Evolutionary conservation across 2,113 vertebrate species (phyloP).

Genomic region (Zosterops borbonicus): DNA sequence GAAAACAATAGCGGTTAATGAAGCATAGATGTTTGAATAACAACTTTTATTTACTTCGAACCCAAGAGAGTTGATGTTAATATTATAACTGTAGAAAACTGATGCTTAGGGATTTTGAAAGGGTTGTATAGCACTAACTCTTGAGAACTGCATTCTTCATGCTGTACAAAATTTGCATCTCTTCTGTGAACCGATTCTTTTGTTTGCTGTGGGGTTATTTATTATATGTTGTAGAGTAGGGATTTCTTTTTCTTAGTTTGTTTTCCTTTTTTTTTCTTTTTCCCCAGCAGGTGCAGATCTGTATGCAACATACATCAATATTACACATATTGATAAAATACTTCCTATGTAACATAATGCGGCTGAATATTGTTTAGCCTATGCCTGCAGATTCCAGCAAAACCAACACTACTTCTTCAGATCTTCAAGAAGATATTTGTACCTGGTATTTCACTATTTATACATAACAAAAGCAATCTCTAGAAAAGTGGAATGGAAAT

Average conservation of each 20-base stretch:
- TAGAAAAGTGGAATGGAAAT: not conserved
- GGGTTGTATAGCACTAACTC: not conserved
- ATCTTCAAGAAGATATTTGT: not conserved
- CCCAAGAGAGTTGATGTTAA: not conserved
- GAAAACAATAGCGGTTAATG: not conserved
- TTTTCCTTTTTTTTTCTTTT: not conserved
- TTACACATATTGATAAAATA: not conserved
- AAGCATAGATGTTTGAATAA: not conserved
- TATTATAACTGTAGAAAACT: not conserved
- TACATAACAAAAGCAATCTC: not conserved
- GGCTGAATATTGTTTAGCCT: not conserved
- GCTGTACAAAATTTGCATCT: not conserved
- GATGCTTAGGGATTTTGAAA: not conserved
- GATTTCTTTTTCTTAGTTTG: not conserved
- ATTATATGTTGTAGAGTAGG: fast-evolving
- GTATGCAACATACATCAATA: not conserved
- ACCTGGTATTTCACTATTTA: not conserved
- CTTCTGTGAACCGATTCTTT: not conserved
- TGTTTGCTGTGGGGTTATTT: not conserved
- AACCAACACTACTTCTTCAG: not conserved
- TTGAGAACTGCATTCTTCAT: not conserved
- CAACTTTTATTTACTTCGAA: not conserved
- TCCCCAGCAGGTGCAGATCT: not conserved
- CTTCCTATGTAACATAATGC: not conserved
- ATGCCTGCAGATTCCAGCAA: not conserved